Base-by-base conservation (phyloP, 2,888 invertebrate genomes). In the Leptarthrus brevirostris region DNA sequence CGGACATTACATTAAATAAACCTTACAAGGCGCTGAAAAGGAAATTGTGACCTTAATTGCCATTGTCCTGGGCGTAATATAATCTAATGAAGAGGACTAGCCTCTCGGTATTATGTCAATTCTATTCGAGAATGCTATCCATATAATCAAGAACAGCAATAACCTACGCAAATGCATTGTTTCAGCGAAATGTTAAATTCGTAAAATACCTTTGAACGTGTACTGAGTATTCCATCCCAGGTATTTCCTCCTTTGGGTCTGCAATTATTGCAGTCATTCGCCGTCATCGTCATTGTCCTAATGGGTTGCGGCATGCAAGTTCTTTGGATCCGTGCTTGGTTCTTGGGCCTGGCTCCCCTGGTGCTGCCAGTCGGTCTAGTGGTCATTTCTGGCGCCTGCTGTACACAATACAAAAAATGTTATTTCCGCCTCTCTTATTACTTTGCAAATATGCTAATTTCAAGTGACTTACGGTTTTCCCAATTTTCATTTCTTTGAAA, bases 171-270 rank as follows among this genome's bases (percentile, higher is more conserved):
- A 47, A 8, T 66, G 64, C 64, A 66, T 47, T 44, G 26, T 24
- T 47, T 47, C 24, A 16, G 3, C 47, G 12, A 26, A 66, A 47
- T 47, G 64, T 16, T 8, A 44, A 44, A 3, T 47, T 47, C 64
- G n/a, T 66, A 66, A 72, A 58, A 58, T 74, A 74, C 74, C 74
- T 74, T 74, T 16, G 72, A 54, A 24, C 72, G 74, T 53, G 47
- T 66, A 66, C 72, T 74, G 47, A 72, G 64, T 14, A 72, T 24
- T 66, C 30, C 74, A 22, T 74, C 72, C 74, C 74, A 74, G 66
- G 72, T 74, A 34, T 24, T 69, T 30, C 53, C 16, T 56, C 34
- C 66, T 22, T 12, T 53, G 54, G n/a, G 44, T 22, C n/a, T 54
- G 56, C 20, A 66, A 53, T 53, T 49, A 72, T 72, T 58, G 72